Percentiles rank a stretch among this genome's conserved stretches.
Evolutionary conservation across 2,888 invertebrate genomes (phyloP).

Genomic region (Rhagophthalmus giganteus): DNA sequence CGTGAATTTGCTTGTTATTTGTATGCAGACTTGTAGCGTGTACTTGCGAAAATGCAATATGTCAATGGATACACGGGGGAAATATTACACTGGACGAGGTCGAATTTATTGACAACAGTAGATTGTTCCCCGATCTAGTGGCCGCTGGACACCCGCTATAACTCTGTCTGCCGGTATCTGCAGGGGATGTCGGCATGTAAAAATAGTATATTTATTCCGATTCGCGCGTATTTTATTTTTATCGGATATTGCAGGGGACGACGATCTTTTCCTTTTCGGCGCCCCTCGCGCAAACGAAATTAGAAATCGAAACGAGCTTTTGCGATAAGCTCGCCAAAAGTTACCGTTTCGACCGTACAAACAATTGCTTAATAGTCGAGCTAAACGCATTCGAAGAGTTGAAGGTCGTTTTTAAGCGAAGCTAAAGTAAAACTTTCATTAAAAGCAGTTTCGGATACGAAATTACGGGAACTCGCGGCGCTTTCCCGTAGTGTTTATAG

Average conservation of each 20-base stretch:
- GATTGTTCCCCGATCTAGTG: constrained; percentile 55
- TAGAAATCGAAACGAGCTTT: too few relatives aligned
- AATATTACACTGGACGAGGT: constrained; percentile 53
- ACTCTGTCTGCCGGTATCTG: constrained; percentile 43
- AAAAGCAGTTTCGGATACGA: too few relatives aligned
- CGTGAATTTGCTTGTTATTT: constrained; percentile 42
- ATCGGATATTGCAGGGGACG: constrained; percentile 36
- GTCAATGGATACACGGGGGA: constrained; percentile 51
- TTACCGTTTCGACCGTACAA: too few relatives aligned
- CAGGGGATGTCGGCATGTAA: constrained; percentile 44
- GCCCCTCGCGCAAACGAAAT: constrained; percentile 14
- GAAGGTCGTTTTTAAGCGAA: too few relatives aligned
- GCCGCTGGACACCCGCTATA: constrained; percentile 54
- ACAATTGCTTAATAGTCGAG: too few relatives aligned
- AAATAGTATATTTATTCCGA: constrained; percentile 37
- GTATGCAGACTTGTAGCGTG: constrained; percentile 44
- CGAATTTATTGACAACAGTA: constrained; percentile 56
- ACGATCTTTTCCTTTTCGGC: constrained; percentile 15
- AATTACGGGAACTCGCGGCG: too few relatives aligned
- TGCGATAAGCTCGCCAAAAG: too few relatives aligned
- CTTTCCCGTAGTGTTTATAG: too few relatives aligned
- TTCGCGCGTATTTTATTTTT: constrained; percentile 38
- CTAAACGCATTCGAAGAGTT: too few relatives aligned
- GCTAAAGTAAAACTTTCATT: too few relatives aligned
- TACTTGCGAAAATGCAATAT: constrained; percentile 53